Conservation (phyloP, 2,113 vertebrate species). For the Tringa solitaria region DNA sequence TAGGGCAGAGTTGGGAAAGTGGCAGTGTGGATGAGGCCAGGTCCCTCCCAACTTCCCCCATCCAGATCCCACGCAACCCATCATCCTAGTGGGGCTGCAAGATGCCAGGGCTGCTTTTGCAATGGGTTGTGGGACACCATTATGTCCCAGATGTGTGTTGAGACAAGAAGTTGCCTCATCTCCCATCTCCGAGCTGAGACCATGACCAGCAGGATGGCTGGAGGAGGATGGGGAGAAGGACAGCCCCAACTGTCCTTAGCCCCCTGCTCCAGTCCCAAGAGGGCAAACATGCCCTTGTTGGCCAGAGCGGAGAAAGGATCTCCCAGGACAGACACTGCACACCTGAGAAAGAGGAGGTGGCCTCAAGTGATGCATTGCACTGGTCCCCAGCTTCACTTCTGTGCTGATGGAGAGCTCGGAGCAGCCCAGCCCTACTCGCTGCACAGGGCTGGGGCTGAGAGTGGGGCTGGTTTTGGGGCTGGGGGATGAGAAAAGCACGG, state of each 20-base stretch:
- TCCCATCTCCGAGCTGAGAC: not conserved
- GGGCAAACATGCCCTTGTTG: not conserved
- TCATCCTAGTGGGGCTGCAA: not conserved
- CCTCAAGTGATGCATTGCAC: not conserved
- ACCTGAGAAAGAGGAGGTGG: not conserved
- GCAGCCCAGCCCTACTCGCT: fast-evolving
- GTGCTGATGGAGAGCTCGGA: not conserved
- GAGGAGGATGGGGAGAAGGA: not conserved
- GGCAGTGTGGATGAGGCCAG: not conserved
- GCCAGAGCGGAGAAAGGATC: not conserved
- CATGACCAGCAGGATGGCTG: not conserved
- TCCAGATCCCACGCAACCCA: not conserved
- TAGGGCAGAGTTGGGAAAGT: not conserved
- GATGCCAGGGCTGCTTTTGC: not conserved
- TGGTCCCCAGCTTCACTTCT: not conserved
- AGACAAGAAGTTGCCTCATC: not conserved
- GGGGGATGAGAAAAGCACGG: not conserved
- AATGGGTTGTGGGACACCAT: not conserved
- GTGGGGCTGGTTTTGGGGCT: not conserved
- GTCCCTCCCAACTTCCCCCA: fast-evolving
- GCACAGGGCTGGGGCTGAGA: not conserved
- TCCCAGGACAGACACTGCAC: not conserved
- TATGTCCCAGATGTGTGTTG: not conserved
- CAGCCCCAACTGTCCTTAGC: not conserved
- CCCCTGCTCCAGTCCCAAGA: not conserved